Evolutionary conservation across 2,113 vertebrate species (phyloP), one percentile per base, ranked within the genome.

Genomic region (Microcebus lehilahytsara): DNA sequence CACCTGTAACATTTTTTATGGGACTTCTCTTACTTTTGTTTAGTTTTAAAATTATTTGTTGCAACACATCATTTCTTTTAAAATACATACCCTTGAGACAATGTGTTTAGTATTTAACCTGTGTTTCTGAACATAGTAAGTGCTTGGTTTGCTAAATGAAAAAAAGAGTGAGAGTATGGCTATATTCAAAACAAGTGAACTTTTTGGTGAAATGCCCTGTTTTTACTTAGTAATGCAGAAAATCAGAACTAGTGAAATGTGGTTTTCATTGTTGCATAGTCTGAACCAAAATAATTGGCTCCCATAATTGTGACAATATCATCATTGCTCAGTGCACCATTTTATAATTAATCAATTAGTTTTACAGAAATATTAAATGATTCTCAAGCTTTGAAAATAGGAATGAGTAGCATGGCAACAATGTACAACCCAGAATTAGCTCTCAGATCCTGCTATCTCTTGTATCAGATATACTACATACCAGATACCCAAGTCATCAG

Each of bases 381-480:
- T 71, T 89, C 46, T 84, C 42, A 71, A 64, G 69, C 62, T 89
- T 78, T 62, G 37, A 34, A 84, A 37, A 32, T 75, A 53, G 81
- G 16, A 9, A 34, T 56, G n/a, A 42, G 25, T 10, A 40, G 13
- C 19, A 12, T 16, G 19, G 4, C 13, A 66, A 56, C 22, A 22
- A 5, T 5, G 20, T 22, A 40, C 11, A 74, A 27, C 71, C 66
- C 58, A 34, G n/a, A 34, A 80, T 40, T 14, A 46, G 71, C 46
- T 27, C 56, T 20, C 4, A 30, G 6, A 27, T 30, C 72, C 74
- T 37, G 34, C 4, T 34, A 10, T 32, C n/a, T 40, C 16, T 62
- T 20, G 11, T 40, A 0, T 92, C 83, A 74, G n/a, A 32, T 27
- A 9, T 9, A 4, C 51, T 19, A 1, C 0, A 17, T 3, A 1